phyloP scores from a whole-genome alignment of 1,140 invertebrate species.

The Drosophila ercepeae region DNA sequence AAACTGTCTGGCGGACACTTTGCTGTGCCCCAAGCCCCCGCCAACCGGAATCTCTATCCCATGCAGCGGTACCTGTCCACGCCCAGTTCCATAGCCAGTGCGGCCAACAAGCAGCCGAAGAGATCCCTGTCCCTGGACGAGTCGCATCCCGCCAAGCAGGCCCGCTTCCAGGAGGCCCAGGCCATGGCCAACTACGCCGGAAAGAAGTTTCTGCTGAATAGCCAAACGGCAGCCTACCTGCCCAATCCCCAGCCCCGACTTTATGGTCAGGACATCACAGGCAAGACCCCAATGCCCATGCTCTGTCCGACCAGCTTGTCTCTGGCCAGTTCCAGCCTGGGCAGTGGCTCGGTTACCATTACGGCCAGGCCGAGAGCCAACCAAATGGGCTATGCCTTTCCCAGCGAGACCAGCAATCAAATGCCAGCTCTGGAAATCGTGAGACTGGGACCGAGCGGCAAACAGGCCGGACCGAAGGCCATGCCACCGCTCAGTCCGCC shows the following conservation, averaged over 20 bases:
- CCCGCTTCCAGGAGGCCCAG: slow-evolving; percentile 42
- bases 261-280: slow-evolving; percentile 52
- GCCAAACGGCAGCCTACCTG: slow-evolving; percentile 14
- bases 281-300: slow-evolving; percentile 31
- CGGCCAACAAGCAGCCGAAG: slow-evolving; percentile 75
- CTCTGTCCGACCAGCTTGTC: slow-evolving; percentile 43
- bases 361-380: slow-evolving; percentile 38
- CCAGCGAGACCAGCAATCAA: slow-evolving; percentile 17
- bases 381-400: neutral
- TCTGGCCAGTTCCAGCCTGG: slow-evolving; percentile 7
- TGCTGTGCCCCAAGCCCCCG: slow-evolving; percentile 63
- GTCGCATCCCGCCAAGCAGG: slow-evolving; percentile 54
- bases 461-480: slow-evolving; percentile 18
- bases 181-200: slow-evolving; percentile 27
- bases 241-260: slow-evolving; percentile 47
- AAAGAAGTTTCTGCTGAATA: slow-evolving; percentile 20
- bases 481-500: slow-evolving; percentile 26
- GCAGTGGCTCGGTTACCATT: slow-evolving; percentile 43
- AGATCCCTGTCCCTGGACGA: slow-evolving; percentile 72
- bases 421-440: slow-evolving; percentile 70
- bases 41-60: slow-evolving; percentile 30
- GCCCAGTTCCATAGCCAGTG: slow-evolving; percentile 77
- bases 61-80: slow-evolving; percentile 72
- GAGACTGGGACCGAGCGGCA: slow-evolving; percentile 36
- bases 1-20: slow-evolving; percentile 55